Evolutionary conservation across 2,888 invertebrate genomes (phyloP), one percentile per base, ranked within the genome.

Genomic region (Synanthedon vespiformis): DNA sequence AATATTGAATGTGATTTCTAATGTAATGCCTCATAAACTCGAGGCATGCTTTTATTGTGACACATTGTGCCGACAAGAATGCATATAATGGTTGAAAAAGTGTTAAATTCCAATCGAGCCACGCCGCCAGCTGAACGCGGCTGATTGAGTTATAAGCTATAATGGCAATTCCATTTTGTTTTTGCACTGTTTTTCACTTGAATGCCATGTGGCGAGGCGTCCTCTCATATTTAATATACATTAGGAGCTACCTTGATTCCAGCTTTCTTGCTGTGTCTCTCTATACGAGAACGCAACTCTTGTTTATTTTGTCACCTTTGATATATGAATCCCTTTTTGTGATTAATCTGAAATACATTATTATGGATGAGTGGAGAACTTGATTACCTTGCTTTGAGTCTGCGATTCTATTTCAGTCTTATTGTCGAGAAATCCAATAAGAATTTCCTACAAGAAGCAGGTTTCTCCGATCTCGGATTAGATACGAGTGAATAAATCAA

Each of bases 131-230:
- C 65, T 64, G 65, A 71, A 66, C 67, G 56, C 67, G 58, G 67
- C 74, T 84, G 84, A 85, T 86, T 85, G 85, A 85, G 85, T 86
- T 85, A 86, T 86, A 83, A 84, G 78, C 79, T 80, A 81, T 81
- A 83, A 84, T 82, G 79, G 80, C 80, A 69, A 77, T 74, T 77
- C 76, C 77, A 79, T 77, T 76, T 72, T 68, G 81, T 84, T 85
- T 83, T 84, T 84, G 80, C 76, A 66, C 64, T 68, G 79, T 84
- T 84, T 81, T 81, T 83, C 80, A 78, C 77, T 75, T 78, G 78
- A 76, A 78, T 80, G 69, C 77, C 76, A 72, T 70, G 62, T 66
- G 60, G 63, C 61, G 62, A 44, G 44, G 44, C 44, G 44, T 44
- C 44, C 11, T 13, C 44, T 44, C 44, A 81, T 81, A 82, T 81